phyloP scores from a whole-genome alignment of 2,113 vertebrate species.

The Scatophagus argus region DNA sequence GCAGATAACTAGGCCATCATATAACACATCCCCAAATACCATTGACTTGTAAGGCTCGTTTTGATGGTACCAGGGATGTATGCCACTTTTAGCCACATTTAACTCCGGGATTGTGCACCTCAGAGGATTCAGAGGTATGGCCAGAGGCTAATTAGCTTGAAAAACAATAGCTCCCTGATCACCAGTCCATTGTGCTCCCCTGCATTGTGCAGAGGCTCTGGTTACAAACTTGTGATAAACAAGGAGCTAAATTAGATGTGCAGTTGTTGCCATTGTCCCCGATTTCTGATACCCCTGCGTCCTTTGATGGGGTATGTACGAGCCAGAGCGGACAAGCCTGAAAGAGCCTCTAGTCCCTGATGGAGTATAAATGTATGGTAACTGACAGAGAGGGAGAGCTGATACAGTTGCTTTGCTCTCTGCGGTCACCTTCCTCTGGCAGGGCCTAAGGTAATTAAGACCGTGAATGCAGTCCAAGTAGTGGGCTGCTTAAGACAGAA shows the following conservation, averaged over 20 bases:
- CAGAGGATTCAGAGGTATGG: conserved; percentile 74
- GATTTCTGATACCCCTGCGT: conserved; percentile 81
- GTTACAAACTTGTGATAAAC: conserved; percentile 86
- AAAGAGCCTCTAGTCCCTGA: conserved; percentile 76
- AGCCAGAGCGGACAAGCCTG: conserved; percentile 67
- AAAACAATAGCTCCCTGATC: conserved; percentile 89
- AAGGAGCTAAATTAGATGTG: conserved; percentile 86
- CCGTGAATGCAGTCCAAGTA: conserved; percentile 64
- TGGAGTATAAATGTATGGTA: conserved; percentile 81
- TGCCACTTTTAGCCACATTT: conserved; percentile 83
- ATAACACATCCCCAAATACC: conserved; percentile 81
- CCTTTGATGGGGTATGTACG: conserved; percentile 62
- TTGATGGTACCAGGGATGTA: conserved; percentile 72
- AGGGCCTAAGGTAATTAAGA: conserved; percentile 80
- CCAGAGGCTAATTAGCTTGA: conserved; percentile 85
- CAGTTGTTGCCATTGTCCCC: conserved; percentile 88
- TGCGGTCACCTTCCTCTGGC: conserved; percentile 74
- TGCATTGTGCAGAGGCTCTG: conserved; percentile 82
- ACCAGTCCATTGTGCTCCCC: conserved; percentile 83
- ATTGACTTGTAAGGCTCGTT: conserved; percentile 86
- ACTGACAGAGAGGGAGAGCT: conserved; percentile 74
- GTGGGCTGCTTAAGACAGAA: conserved; percentile 77
- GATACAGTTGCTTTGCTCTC: conserved; percentile 74
- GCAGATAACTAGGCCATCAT: conserved; percentile 77
- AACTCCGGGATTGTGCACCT: conserved; percentile 67